Evolutionary conservation across 2,888 invertebrate genomes (phyloP).

Genomic region (Xanthia togata): DNA sequence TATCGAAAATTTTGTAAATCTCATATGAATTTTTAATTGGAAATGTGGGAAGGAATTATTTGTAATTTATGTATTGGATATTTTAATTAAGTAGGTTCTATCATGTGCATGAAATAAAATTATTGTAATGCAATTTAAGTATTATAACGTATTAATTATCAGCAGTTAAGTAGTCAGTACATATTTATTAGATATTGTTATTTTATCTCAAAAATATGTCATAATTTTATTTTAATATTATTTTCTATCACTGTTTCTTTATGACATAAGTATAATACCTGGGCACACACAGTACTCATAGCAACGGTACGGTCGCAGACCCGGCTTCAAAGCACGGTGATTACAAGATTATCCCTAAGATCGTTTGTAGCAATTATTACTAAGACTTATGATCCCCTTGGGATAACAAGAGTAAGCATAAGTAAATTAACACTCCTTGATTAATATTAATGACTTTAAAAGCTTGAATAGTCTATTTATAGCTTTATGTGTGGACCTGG

Average conservation of each 20-base stretch:
- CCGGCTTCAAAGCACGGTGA: neutral
- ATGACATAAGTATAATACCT: too few relatives aligned
- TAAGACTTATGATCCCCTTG: conserved; percentile 40
- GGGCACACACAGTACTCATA: neutral
- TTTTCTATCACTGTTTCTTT: neutral
- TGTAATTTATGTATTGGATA: neutral
- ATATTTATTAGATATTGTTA: neutral
- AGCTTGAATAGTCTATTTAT: neutral
- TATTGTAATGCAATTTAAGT: neutral
- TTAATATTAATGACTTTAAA: conserved; percentile 47
- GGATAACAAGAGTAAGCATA: conserved; percentile 38
- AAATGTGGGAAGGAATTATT: neutral
- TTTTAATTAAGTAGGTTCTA: neutral
- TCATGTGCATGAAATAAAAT: neutral
- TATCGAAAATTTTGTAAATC: neutral
- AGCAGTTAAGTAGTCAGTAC: neutral
- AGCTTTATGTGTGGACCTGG: too few relatives aligned
- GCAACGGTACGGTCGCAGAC: neutral
- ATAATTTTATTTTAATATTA: too few relatives aligned
- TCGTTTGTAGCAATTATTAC: conserved; percentile 57
- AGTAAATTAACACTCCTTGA: conserved; percentile 49
- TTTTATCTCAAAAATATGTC: neutral
- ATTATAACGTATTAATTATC: neutral
- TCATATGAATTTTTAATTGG: neutral
- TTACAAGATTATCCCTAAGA: conserved; percentile 43